Conservation (phyloP, 1,140 invertebrate genomes). For the Delia radicum region DNA sequence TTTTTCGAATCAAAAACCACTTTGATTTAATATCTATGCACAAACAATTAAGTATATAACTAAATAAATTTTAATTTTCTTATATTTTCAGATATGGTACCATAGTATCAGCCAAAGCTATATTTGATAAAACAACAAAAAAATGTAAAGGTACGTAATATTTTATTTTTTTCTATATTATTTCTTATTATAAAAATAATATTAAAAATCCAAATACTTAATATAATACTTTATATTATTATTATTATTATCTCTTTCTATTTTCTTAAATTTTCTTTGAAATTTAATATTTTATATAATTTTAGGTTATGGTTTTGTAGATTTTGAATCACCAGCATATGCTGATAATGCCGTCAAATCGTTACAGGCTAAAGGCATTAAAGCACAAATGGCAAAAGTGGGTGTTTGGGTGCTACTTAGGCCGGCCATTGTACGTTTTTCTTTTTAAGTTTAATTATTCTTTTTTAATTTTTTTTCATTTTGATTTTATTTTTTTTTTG, state of each 20-base stretch:
- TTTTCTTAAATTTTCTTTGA: background rate
- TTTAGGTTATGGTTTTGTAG: conserved; percentile 98
- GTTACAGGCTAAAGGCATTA: conserved; percentile 92
- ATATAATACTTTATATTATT: background rate
- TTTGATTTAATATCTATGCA: no score
- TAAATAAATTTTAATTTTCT: background rate
- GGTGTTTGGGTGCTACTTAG: conserved; percentile 90
- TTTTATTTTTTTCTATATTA: background rate
- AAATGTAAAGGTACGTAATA: conserved; percentile 14
- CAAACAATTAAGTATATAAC: background rate
- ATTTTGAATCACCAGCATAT: conserved; percentile 93
- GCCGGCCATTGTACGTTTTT: conserved; percentile 87
- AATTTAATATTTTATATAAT: conserved; percentile 34
- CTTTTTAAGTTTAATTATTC: background rate
- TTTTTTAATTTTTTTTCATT: conserved; percentile 9
- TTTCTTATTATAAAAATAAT: background rate
- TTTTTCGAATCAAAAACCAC: no score
- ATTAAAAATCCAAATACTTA: background rate
- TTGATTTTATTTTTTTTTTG: background rate
- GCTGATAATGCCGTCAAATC: conserved; percentile 95
- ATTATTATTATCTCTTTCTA: no score
- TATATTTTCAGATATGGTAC: conserved; percentile 9
- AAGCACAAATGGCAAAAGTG: conserved; percentile 99
- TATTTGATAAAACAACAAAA: conserved; percentile 21
- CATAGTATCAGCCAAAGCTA: conserved; percentile 16